Base-by-base conservation (phyloP, 2,797 vertebrate genomes). In the Vultur gryphus region DNA sequence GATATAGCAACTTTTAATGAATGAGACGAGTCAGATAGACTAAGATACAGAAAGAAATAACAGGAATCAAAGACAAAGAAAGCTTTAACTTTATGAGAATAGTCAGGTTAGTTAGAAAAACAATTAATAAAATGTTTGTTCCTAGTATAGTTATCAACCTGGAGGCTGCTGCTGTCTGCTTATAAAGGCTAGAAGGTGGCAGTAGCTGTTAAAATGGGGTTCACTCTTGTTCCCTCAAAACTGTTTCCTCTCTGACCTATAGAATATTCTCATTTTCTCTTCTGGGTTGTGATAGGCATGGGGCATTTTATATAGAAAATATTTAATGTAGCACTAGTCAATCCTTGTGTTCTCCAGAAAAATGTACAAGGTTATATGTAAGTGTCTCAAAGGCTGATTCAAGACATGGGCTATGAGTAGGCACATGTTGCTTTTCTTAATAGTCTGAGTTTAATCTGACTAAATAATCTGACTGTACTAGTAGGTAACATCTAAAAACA, bases 321-420 rank as follows among this genome's bases (percentile, higher is more conserved):
- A 61, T 37, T 89, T 82, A 41, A 25, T 69, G 35, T 24, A 58
- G 6, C 25, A 37, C 7, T 49, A 58, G 3, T 2, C 5, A 65
- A 13, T 46, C 6, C 11, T 55, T 57, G 3, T 33, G 3, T 35
- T 81, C 21, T 62, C 13, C 3, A 33, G 28, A 62, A 75, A 89
- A 55, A 15, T 11, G 4, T 26, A 19, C 8, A 35, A 7, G 12
- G 3, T 44, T 26, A 18, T 33, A 16, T 4, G 0, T 3, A 62
- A 31, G 8, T 35, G 13, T 37, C 51, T 39, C n/a, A 61, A 71
- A 72, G 15, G 9, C 10, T 44, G 9, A 84, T 61, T 65, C 13
- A 85, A 65, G 26, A n/a, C 23, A 43, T 20, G 8, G 10, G 4
- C 44, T 41, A 37, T 69, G 25, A 31, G 29, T 41, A 75, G 2